phyloP scores from a whole-genome alignment of 2,113 vertebrate species.

The Andinoacara biseriatus region DNA sequence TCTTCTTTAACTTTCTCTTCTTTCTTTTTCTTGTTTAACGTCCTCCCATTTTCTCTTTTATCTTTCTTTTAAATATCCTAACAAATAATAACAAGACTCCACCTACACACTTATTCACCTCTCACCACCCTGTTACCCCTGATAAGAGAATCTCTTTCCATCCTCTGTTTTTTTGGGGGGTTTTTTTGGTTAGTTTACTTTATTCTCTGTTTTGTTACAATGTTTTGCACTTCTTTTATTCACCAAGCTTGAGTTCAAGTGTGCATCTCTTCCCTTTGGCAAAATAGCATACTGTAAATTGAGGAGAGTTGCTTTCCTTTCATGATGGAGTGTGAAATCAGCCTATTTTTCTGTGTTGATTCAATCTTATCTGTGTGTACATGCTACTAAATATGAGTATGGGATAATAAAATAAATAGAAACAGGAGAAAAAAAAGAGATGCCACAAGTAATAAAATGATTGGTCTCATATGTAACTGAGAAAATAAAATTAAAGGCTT shows the following conservation, averaged over 20 bases:
- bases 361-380: constrained; percentile 4
- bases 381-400: constrained; percentile 11
- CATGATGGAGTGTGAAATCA: constrained; percentile 50
- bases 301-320: constrained; percentile 30
- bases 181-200: constrained; percentile 40
- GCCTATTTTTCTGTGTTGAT: constrained; percentile 13
- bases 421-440: not conserved
- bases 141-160: not conserved
- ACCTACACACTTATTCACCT: not conserved
- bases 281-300: constrained; percentile 5
- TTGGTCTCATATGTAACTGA: not conserved
- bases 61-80: not conserved
- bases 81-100: not conserved
- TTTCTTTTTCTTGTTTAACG: not conserved
- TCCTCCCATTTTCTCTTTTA: not conserved
- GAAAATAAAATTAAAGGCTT: not conserved
- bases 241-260: constrained; percentile 3
- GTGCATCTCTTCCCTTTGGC: constrained; percentile 30
- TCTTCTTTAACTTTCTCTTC: not conserved
- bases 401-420: not conserved
- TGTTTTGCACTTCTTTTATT: constrained; percentile 10
- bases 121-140: not conserved
- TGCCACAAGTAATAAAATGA: not conserved
- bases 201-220: constrained; percentile 24
- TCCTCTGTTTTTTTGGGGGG: too few relatives aligned